Conservation (phyloP, 2,888 invertebrate genomes). For the Macrosoma leucophasiata region DNA sequence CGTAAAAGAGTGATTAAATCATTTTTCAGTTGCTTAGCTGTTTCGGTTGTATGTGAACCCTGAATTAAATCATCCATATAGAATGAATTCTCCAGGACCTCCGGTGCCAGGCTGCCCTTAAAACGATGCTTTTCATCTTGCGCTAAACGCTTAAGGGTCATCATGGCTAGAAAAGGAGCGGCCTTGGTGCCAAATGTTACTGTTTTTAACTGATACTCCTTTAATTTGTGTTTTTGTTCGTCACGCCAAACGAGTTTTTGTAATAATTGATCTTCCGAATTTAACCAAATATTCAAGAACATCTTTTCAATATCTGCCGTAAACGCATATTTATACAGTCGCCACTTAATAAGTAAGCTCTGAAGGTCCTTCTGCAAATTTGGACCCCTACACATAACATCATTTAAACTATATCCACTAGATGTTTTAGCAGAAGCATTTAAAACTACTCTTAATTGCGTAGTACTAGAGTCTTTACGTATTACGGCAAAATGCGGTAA, state of each 20-base stretch:
- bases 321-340: conserved; percentile 12
- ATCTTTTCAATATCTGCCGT: conserved; percentile 1
- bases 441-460: conserved; percentile 10
- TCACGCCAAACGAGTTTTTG: too few relatives aligned
- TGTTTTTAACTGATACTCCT: too few relatives aligned
- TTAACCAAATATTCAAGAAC: too few relatives aligned
- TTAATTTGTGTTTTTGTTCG: too few relatives aligned
- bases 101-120: conserved; percentile 5
- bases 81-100: not conserved
- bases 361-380: conserved; percentile 19
- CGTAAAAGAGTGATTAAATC: conserved; percentile 6
- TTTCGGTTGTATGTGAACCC: not conserved
- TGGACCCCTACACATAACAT: conserved; percentile 7
- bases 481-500: too few relatives aligned
- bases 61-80: conserved; percentile 12
- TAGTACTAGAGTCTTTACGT: conserved; percentile 11
- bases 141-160: too few relatives aligned
- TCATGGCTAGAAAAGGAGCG: too few relatives aligned
- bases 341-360: conserved; percentile 15
- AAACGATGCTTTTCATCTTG: too few relatives aligned
- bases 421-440: conserved; percentile 14
- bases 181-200: too few relatives aligned
- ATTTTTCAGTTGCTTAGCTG: not conserved
- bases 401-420: conserved; percentile 13
- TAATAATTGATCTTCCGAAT: too few relatives aligned